Evolutionary conservation across 1,140 invertebrate species (phyloP).

Genomic region (Heterodera carotae): DNA sequence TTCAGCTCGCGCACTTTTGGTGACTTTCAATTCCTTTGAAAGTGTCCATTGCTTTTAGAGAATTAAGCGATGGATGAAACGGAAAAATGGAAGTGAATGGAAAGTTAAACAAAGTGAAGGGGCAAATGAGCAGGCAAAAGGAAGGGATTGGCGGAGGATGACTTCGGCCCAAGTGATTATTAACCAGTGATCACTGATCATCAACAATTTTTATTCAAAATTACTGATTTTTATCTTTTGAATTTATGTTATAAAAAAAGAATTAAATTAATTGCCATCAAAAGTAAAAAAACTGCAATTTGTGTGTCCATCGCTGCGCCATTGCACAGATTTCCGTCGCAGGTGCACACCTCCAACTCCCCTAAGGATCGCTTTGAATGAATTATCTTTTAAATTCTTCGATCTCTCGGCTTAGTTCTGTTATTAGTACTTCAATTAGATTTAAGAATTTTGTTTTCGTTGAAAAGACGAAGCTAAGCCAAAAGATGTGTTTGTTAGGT

Average conservation of each 20-base stretch:
- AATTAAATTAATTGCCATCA: not conserved
- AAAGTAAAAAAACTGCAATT: not conserved
- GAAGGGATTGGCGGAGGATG: slow-evolving; percentile 3
- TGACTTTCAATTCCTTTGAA: slow-evolving; percentile 7
- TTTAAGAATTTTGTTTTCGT: too few species aligned
- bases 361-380: slow-evolving; percentile 29
- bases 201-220: too few species aligned
- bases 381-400: too few species aligned
- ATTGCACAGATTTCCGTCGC: slow-evolving; percentile 58
- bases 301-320: slow-evolving; percentile 3
- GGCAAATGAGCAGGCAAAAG: not conserved
- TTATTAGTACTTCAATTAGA: too few species aligned
- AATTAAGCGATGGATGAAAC: not conserved
- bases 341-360: slow-evolving; percentile 58
- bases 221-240: too few species aligned
- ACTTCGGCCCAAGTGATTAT: too few species aligned
- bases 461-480: too few species aligned
- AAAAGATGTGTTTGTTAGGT: too few species aligned
- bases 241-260: too few species aligned
- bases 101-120: not conserved
- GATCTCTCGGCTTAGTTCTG: too few species aligned
- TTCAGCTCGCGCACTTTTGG: not conserved
- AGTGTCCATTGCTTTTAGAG: not conserved
- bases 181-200: too few species aligned
- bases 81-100: not conserved